A percentile compares a stretch with the other conserved stretches of the same genome.
These are phyloP conservation scores for Caranx ignobilis DNA, from an alignment of 2,113 vertebrate species.

Conservation along the genomic window DNA sequence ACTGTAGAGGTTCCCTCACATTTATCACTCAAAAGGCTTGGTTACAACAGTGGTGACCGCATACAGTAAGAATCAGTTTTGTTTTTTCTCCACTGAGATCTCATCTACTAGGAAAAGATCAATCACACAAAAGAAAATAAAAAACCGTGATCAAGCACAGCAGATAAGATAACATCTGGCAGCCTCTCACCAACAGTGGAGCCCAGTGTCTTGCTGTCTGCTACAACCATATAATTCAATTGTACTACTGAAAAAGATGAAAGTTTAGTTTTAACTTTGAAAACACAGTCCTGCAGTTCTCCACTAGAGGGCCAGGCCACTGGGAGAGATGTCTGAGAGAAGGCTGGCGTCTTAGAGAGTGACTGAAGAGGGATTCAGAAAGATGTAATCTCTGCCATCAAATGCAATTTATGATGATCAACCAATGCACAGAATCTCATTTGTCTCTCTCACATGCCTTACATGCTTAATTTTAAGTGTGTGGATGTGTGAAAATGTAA, in stretches of 20 bases:
- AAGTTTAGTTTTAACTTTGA: constrained; percentile 6
- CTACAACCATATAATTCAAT: constrained; percentile 27
- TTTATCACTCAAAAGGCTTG: constrained; percentile 6
- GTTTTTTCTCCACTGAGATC: constrained; percentile 26
- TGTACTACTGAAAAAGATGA: neutral
- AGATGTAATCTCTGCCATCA: neutral
- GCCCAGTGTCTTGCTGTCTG: constrained; percentile 20
- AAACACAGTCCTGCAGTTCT: neutral
- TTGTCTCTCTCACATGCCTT: neutral
- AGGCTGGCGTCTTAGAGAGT: neutral
- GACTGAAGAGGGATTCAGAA: constrained; percentile 1
- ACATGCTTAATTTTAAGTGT: constrained; percentile 7
- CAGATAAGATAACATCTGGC: constrained; percentile 61
- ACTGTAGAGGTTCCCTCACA: neutral
- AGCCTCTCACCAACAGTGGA: neutral
- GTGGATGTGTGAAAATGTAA: neutral
- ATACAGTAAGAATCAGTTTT: constrained; percentile 32
- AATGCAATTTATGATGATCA: neutral
- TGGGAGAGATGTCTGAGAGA: constrained; percentile 7
- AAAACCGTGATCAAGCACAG: constrained; percentile 39
- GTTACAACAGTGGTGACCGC: constrained; percentile 12
- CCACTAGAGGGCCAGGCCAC: constrained; percentile 60
- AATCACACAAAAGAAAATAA: constrained; percentile 31
- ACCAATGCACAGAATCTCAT: neutral
- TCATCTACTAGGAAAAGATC: constrained; percentile 29